Base-by-base conservation (phyloP, 1,140 invertebrate genomes). In the Anoplophora glabripennis region DNA sequence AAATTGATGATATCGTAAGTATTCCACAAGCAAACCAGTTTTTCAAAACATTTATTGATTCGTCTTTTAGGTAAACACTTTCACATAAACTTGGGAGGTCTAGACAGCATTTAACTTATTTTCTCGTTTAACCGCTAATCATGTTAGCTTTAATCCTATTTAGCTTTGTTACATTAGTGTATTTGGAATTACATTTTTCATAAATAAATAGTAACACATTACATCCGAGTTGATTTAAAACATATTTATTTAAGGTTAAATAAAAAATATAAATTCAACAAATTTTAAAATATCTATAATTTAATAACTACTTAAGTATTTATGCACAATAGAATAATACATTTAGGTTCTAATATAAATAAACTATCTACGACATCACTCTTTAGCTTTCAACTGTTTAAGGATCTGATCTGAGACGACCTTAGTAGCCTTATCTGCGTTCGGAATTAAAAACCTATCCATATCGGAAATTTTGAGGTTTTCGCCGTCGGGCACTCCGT, bases 1-100 rank as follows among this genome's bases (percentile, higher is more conserved):
- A 99, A 80, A 99, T 99, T 72, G 98, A 99, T 79, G 98, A 99
- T 80, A 98, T 99, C 78, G 86, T 92, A 52, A 59, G 59, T 61
- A 58, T 41, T 15, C 17, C 12, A 15, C 12, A 46, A 46, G 10
- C 17, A 46, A 11, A 46, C 3, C 7, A 4, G 18, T 41, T 53
- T 51, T 37, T 35, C 0, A 9, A 8, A 51, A 14, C 33, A 21
- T 47, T 12, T 45, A 11, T 45, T 45, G 44, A 21, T 73, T 60
- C 53, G 36, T 61, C 61, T 72, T 78, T 42, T 72, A 79, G 77
- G 72, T 79, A 15, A 79, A 79, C 63, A 79, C 77, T 8, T 53
- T 77, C 49, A 77, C 75, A 63, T 78, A 71, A 72, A 57, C 21
- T 40, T 36, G 41, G n/a, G 10, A 17, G 42, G 15, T 14, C 18